Evolutionary conservation across 1,140 invertebrate genomes (phyloP).

Genomic region (Drosophila santomea): DNA sequence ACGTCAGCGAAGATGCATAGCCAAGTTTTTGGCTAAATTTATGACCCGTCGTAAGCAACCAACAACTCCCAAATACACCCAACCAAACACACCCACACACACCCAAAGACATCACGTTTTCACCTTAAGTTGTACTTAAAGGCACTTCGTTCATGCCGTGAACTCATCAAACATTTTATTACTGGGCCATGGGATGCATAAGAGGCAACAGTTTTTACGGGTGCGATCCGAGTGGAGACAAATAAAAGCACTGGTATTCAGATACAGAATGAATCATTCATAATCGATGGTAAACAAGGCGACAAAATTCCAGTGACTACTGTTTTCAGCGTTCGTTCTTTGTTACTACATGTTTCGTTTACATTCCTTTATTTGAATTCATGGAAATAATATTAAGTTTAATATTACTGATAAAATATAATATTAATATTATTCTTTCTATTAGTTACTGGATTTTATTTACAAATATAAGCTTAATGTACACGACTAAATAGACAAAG

Average conservation of each 20-base stretch:
- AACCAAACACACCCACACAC: neutral
- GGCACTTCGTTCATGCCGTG: conserved; percentile 12
- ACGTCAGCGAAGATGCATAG: conserved; percentile 64
- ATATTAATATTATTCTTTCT: no score
- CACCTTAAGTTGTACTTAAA: conserved; percentile 50
- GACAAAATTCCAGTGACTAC: neutral
- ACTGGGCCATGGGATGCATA: conserved; percentile 6
- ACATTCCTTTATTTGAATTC: neutral
- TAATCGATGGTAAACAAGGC: neutral
- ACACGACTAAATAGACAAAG: no score
- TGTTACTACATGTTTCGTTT: neutral
- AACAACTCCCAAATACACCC: conserved; percentile 18
- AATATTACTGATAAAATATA: no score
- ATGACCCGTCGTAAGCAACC: conserved; percentile 46
- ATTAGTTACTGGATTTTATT: no score
- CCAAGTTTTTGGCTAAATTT: conserved; percentile 61
- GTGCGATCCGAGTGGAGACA: neutral
- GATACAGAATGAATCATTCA: conserved; percentile 6
- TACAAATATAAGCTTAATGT: no score
- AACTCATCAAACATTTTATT: conserved; percentile 44
- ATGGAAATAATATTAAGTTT: no score
- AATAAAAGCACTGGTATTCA: neutral
- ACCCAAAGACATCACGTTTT: conserved; percentile 32
- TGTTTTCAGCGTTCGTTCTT: neutral
- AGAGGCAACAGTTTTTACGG: neutral